Base-by-base conservation (phyloP, 1,140 invertebrate genomes). In the Choristoneura fumiferana region DNA sequence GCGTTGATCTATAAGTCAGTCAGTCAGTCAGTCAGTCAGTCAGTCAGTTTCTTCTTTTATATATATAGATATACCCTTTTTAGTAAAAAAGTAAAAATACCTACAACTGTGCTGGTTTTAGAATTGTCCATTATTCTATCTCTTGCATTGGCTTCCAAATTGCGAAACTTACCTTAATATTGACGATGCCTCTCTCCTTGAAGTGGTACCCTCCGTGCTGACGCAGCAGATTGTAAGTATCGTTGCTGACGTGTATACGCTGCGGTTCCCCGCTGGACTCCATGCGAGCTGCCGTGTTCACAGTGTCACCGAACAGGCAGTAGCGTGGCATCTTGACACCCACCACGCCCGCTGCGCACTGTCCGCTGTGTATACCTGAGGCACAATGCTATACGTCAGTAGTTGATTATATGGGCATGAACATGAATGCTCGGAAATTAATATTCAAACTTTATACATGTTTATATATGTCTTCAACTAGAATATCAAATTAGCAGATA, bases 271-370 rank as follows among this genome's bases (percentile, higher is more conserved):
- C 93, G 9, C 91, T 91, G 38, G 92, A 93, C 74, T 94, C 93
- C 93, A 94, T 94, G 33, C 93, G 78, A 0, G 92, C 93, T 1
- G 93, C 93, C 0, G 93, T 94, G 70, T 94, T 94, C 13, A 98
- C 96, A 0, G 96, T 98, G 82, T 98, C 96, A 0, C 96, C 96
- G 78, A 97, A 97, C 1, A 97, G 88, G 82, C 96, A 97, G 85
- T 97, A 97, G 38, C 95, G 91, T 0, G 95, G 94, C 95, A 97
- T 96, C 84, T 97, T 97, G 1, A 96, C 87, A 0, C 96, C 96
- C 0, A 98, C 96, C 0, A 98, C 95, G 2, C 96, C 96, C 1
- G 96, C 96, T 0, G 92, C 92, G 62, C 92, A 92, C 57, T 91
- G 90, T 0, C 92, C 92, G 72, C 84, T 82, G 75, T 90, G 84